phyloP scores from a whole-genome alignment of 2,113 vertebrate species.

The Chauna torquata region DNA sequence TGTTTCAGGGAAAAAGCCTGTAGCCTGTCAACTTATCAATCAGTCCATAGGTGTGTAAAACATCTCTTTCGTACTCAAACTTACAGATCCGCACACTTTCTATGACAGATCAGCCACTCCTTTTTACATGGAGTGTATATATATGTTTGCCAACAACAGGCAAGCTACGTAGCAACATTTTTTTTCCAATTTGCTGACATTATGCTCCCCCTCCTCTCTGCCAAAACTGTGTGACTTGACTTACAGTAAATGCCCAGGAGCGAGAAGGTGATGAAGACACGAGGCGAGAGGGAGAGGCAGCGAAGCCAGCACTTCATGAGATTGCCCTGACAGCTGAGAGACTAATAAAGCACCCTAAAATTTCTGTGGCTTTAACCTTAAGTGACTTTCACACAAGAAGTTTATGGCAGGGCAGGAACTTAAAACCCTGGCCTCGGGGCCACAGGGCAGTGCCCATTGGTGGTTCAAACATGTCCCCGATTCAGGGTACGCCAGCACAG shows the following conservation, averaged over 20 bases:
- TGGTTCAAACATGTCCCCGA: not conserved
- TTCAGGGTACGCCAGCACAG: not conserved
- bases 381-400: not conserved
- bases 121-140: not conserved
- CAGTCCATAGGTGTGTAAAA: not conserved
- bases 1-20: not conserved
- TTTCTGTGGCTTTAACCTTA: not conserved
- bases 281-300: not conserved
- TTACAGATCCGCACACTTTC: not conserved
- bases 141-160: not conserved
- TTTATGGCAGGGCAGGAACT: not conserved
- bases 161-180: not conserved
- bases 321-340: conserved; percentile 13
- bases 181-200: not conserved
- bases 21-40: not conserved
- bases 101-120: not conserved
- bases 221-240: not conserved
- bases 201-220: not conserved
- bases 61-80: not conserved
- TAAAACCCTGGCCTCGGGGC: not conserved
- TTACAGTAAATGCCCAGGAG: conserved; percentile 7
- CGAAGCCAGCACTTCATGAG: not conserved
- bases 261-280: not conserved
- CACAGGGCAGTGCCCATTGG: accelerated
- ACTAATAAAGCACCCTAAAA: not conserved